Evolutionary conservation across 2,797 vertebrate species (phyloP).

Genomic region (Bufotes viridis): DNA sequence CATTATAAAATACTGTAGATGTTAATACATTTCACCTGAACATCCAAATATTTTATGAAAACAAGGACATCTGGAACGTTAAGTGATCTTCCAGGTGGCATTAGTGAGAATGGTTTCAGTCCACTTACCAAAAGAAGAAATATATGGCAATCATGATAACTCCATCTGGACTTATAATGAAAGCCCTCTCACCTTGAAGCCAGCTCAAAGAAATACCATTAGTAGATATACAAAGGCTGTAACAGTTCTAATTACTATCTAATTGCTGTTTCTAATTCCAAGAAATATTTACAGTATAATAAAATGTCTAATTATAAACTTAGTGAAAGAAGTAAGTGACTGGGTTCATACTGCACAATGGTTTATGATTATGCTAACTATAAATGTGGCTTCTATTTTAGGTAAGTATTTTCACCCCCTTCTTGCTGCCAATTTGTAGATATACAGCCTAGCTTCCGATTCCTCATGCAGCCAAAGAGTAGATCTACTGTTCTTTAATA

Average conservation of each 20-base stretch:
- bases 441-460: too few relatives aligned
- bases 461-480: too few relatives aligned
- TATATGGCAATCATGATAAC: not conserved
- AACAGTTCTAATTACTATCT: not conserved
- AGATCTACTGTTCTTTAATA: too few relatives aligned
- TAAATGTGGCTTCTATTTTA: not conserved
- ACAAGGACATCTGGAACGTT: slow-evolving; percentile 4
- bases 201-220: not conserved
- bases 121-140: slow-evolving; percentile 21
- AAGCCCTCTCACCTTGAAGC: not conserved
- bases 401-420: too few relatives aligned
- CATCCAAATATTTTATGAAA: not conserved
- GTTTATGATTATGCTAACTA: not conserved
- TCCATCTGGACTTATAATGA: slow-evolving; percentile 16
- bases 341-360: not conserved
- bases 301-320: not conserved
- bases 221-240: not conserved
- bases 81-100: slow-evolving; percentile 19
- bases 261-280: not conserved
- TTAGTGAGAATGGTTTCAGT: slow-evolving; percentile 12
- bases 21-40: slow-evolving; percentile 3
- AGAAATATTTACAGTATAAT: not conserved
- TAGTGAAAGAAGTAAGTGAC: not conserved
- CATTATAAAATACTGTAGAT: not conserved
- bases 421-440: too few relatives aligned